Evolutionary conservation across 1,140 invertebrate genomes (phyloP), one percentile per base, ranked within the genome.

Genomic region (Muscidifurax raptorellus): DNA sequence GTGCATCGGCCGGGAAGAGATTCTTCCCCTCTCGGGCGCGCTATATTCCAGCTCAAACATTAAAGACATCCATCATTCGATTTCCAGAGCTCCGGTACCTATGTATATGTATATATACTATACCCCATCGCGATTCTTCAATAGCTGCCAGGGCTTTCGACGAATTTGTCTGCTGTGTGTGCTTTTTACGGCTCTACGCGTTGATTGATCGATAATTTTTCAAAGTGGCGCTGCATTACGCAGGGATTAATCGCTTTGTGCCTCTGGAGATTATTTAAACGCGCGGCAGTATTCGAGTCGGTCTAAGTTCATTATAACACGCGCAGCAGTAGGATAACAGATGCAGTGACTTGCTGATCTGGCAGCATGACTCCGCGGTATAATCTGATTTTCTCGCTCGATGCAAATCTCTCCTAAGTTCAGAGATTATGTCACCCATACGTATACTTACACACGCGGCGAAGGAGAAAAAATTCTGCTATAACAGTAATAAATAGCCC

Each of bases 21-120:
- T 59, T 59, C 52, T n/a, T 22, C n/a, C 22, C 6, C 52, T 59
- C 52, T n/a, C 4, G 7, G 1, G 47, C 27, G 13, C 72, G 47
- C 27, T 76, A 30, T 59, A 59, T 71, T 71, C 67, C 0, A 28
- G 40, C n/a, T 72, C 47, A 28, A 74, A 74, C 83, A 66, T 66
- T 80, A 72, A 84, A 80, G 27, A 12, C 77, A 84, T 84, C 67
- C 77, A 74, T 84, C 83, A 84, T 66, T 72, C 66, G n/a, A 10
- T 44, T 83, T 75, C 80, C 52, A 72, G 71, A 64, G 59, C 59
- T n/a, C n/a, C n/a, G 64, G 22, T 72, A 1, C 67, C 67, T 6
- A 13, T n/a, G n/a, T n/a, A n/a, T n/a, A n/a, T n/a, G n/a, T n/a
- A n/a, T n/a, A n/a, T n/a, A n/a, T n/a, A n/a, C n/a, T n/a, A n/a